Percentiles rank a stretch among this genome's conserved stretches.
phyloP scores from a whole-genome alignment of 2,888 invertebrate species.

The Aphidius colemani region DNA sequence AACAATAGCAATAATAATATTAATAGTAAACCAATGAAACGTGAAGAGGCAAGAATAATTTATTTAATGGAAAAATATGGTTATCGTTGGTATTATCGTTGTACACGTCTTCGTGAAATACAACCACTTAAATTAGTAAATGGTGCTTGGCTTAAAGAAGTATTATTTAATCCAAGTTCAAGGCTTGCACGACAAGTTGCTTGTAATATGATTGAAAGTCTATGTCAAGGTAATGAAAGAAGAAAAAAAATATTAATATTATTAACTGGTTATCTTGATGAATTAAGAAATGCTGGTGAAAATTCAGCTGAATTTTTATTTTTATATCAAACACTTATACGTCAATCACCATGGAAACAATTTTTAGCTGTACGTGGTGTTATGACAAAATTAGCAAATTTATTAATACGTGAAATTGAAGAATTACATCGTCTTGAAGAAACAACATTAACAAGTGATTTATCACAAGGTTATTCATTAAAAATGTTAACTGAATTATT shows the following conservation, averaged over 20 bases:
- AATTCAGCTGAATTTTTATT: conserved; percentile 89
- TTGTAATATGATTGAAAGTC: conserved; percentile 84
- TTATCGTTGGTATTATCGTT: conserved; percentile 66
- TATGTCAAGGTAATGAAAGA: conserved; percentile 72
- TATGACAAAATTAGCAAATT: conserved; percentile 79
- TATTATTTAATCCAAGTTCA: conserved; percentile 90
- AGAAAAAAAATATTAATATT: conserved; percentile 81
- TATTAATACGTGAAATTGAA: conserved; percentile 87
- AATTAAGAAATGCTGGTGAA: conserved; percentile 86
- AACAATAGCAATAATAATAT: conserved; percentile 41
- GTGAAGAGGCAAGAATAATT: conserved; percentile 56
- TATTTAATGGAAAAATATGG: conserved; percentile 80
- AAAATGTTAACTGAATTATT: conserved; percentile 88
- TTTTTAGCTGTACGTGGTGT: conserved; percentile 89
- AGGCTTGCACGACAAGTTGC: conserved; percentile 86
- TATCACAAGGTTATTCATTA: conserved; percentile 91
- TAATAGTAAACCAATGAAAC: conserved; percentile 46
- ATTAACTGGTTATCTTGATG: conserved; percentile 84
- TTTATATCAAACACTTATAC: conserved; percentile 83
- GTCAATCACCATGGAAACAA: conserved; percentile 90
- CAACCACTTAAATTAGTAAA: conserved; percentile 69
- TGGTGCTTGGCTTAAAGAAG: conserved; percentile 87
- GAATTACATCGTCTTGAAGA: conserved; percentile 88
- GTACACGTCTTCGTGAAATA: conserved; percentile 62
- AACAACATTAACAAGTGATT: conserved; percentile 89